Percentiles rank a stretch among this genome's conserved stretches.
Conservation (phyloP, 2,113 vertebrate species). For the Neolamprologus kungweensis region DNA sequence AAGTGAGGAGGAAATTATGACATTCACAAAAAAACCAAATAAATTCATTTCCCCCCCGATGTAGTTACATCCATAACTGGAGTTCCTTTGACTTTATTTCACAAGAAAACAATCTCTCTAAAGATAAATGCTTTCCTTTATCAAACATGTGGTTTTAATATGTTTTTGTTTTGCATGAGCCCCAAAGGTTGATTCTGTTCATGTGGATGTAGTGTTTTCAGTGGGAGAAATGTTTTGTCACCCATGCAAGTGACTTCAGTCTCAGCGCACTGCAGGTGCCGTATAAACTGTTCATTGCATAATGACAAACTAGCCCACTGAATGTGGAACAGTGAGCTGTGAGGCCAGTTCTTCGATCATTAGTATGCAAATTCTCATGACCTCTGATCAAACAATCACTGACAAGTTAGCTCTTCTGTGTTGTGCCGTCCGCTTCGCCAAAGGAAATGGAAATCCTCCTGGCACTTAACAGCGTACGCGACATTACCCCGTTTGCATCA, state of each 20-base stretch:
- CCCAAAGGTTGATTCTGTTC: neutral
- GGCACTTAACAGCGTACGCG: neutral
- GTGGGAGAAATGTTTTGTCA: neutral
- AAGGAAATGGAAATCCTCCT: neutral
- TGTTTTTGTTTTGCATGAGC: accelerated
- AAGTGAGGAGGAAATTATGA: neutral
- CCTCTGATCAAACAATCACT: neutral
- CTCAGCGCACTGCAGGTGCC: neutral
- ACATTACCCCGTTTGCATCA: accelerated
- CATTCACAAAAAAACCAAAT: accelerated
- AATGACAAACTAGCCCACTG: neutral
- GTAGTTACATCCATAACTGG: neutral
- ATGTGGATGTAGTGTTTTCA: neutral
- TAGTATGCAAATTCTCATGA: neutral
- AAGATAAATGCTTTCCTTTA: neutral
- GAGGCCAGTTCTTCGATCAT: accelerated
- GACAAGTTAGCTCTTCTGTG: neutral
- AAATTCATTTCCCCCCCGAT: accelerated
- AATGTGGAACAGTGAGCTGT: neutral
- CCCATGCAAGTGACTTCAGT: neutral
- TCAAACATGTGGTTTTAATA: neutral
- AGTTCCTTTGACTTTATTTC: neutral
- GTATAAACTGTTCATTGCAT: accelerated
- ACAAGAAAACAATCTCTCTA: neutral
- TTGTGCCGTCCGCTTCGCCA: accelerated